A percentile compares a stretch with the other conserved stretches of the same genome.
Conservation (phyloP, 2,797 vertebrate species). For the Lutra lutra region DNA sequence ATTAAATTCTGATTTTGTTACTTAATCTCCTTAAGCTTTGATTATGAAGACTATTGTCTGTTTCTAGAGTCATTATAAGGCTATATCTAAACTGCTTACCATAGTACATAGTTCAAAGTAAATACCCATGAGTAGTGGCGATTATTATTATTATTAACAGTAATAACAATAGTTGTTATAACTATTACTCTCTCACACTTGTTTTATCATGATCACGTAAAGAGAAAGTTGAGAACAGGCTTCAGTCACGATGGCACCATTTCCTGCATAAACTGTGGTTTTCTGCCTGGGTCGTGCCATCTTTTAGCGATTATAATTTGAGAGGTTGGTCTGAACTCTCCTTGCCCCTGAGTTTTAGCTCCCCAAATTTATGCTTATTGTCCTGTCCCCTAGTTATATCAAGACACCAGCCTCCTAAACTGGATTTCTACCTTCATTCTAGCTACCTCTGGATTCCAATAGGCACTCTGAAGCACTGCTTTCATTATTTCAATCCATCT, state of each 20-base stretch:
- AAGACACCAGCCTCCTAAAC: neutral
- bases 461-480: neutral
- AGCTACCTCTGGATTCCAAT: neutral
- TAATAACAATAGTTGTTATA: neutral
- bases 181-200: neutral
- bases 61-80: neutral
- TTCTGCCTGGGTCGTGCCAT: neutral
- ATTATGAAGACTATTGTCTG: neutral
- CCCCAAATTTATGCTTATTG: neutral
- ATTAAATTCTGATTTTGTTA: slow-evolving; percentile 18
- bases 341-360: neutral
- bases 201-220: neutral
- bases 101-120: neutral
- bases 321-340: neutral
- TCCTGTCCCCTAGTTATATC: neutral
- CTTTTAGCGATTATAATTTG: neutral
- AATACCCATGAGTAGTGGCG: neutral
- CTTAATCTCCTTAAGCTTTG: neutral
- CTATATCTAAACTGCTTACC: neutral
- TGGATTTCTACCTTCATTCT: neutral
- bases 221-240: neutral
- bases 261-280: neutral
- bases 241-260: neutral
- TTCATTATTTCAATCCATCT: neutral
- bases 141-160: neutral